Percentiles rank a stretch among this genome's conserved stretches.
These are phyloP conservation scores for Cricetomys ansorgei DNA, from an alignment of 2,113 vertebrate species.

Conservation along the genomic window DNA sequence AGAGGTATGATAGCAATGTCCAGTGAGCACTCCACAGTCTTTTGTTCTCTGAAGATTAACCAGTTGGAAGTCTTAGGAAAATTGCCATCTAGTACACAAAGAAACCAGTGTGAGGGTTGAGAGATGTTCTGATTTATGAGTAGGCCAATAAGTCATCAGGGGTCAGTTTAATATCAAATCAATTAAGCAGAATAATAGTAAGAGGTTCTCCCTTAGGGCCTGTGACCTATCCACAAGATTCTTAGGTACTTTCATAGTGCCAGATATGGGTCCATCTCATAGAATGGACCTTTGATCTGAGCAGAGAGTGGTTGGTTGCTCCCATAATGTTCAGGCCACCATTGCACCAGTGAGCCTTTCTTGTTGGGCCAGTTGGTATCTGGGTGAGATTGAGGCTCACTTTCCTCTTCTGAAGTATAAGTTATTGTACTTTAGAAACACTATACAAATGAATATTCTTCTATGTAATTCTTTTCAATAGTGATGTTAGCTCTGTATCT, in stretches of 20 bases:
- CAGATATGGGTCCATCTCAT: neutral
- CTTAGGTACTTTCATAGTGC: neutral
- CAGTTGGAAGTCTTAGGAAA: neutral
- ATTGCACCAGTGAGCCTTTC: neutral
- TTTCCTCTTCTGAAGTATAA: neutral
- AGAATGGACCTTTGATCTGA: neutral
- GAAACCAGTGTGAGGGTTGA: neutral
- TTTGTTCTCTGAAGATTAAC: neutral
- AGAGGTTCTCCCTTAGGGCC: neutral
- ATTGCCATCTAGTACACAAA: neutral
- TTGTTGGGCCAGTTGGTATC: neutral
- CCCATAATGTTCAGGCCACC: neutral
- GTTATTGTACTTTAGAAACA: neutral
- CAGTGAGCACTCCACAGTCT: neutral
- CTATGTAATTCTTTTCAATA: neutral
- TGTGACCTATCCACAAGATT: neutral
- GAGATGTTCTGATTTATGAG: neutral
- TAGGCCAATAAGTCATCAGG: neutral
- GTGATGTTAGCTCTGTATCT: neutral
- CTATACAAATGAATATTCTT: neutral
- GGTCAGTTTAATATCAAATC: neutral
- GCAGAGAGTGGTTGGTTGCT: neutral
- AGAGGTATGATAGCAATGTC: neutral
- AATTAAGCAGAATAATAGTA: neutral
- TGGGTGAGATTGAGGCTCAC: neutral